Conservation (phyloP, 2,113 vertebrate genomes). For the Pantherophis guttatus region DNA sequence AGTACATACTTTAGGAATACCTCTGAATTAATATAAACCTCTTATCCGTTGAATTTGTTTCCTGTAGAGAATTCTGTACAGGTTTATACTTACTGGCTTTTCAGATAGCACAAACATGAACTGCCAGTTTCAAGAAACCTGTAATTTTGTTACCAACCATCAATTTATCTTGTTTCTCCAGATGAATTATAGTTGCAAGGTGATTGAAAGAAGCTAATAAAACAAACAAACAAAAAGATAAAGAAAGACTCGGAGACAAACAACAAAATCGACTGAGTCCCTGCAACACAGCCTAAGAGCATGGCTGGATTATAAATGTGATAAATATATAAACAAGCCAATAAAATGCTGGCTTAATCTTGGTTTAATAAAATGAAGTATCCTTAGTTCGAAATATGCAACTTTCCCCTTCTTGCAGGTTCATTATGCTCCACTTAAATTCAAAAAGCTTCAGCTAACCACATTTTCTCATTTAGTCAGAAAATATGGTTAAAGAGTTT, state of each 20-base stretch:
- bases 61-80: fast-evolving
- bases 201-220: neutral
- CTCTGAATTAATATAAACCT: fast-evolving
- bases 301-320: neutral
- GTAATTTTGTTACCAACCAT: neutral
- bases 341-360: neutral
- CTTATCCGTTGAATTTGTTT: neutral
- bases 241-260: neutral
- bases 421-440: neutral
- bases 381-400: neutral
- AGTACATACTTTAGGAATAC: neutral
- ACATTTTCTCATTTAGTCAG: neutral
- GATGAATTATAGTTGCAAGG: neutral
- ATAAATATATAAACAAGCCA: neutral
- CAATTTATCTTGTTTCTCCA: neutral
- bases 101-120: neutral
- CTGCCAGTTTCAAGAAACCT: neutral
- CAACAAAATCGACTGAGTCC: neutral
- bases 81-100: neutral
- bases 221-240: neutral
- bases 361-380: neutral
- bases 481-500: neutral
- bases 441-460: neutral
- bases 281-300: neutral
- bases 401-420: neutral